Evolutionary conservation across 2,113 vertebrate species (phyloP), one percentile per base, ranked within the genome.

Genomic region (Melospiza melodia): DNA sequence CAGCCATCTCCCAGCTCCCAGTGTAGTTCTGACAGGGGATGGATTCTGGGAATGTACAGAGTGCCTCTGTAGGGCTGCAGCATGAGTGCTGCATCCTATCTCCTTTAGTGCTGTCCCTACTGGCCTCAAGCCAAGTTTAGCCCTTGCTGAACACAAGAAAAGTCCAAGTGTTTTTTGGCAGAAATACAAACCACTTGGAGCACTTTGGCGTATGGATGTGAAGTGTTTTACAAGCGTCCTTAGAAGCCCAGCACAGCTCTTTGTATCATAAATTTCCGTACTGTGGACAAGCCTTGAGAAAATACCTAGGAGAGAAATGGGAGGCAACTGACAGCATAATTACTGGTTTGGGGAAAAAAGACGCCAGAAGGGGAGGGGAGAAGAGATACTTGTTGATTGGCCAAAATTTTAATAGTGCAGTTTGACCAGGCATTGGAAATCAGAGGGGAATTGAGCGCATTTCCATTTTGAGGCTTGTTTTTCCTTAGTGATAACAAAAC

Each of bases 181-280:
- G 94, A 88, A 96, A 66, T 51, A 78, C 96, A 97, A 92, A 94
- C 88, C 93, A 89, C 88, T 96, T 96, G 90, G 94, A 93, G 93
- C 96, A 92, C 95, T 96, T 97, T 68, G 92, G 92, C 77, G 9
- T 96, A 86, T 90, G 96, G 94, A 95, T 95, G 92, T 96, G 96
- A 96, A 96, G 92, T 95, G 93, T 96, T 97, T 96, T 96, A 96
- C 93, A 96, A 96, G 96, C 93, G 90, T 90, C 77, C 80, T 94
- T 84, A 95, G 94, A 84, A 96, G 90, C 28, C 88, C 79, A 2
- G 90, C 79, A 33, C 61, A 68, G 92, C 86, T 93, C 88, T 73
- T 87, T 92, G 90, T 96, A 83, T 79, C 82, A 39, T 94, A 96
- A 96, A 96, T 94, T 93, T 96, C 72, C 81, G 48, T 78, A 66